Conservation (phyloP, 2,888 invertebrate genomes). For the Parnassius smintheus region DNA sequence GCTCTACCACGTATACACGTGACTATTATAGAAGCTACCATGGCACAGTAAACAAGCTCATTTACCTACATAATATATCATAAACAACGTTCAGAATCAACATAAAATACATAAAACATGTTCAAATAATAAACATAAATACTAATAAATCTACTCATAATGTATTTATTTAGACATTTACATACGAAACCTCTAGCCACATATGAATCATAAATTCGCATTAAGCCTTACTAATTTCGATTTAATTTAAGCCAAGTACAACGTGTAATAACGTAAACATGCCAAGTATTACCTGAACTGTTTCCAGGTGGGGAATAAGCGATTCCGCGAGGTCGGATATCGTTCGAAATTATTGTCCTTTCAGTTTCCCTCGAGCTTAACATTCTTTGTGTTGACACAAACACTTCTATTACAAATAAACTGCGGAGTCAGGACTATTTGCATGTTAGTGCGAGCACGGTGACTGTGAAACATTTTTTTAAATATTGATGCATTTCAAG, state of each 20-base stretch:
- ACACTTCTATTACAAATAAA: slow-evolving; percentile 37
- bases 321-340: slow-evolving; percentile 10
- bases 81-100: neutral
- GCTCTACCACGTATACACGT: no score
- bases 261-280: slow-evolving; percentile 5
- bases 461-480: slow-evolving; percentile 21
- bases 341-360: slow-evolving; percentile 19
- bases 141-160: neutral
- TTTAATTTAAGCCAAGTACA: slow-evolving; percentile 8
- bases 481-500: neutral
- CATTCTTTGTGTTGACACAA: slow-evolving; percentile 28
- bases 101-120: no score
- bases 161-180: neutral
- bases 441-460: slow-evolving; percentile 31
- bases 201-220: slow-evolving; percentile 13
- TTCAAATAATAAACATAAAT: no score
- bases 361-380: slow-evolving; percentile 7
- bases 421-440: slow-evolving; percentile 33
- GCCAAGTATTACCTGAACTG: neutral
- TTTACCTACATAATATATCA: neutral
- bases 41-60: no score
- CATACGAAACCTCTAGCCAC: slow-evolving; percentile 2
- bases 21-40: no score
- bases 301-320: slow-evolving; percentile 10
- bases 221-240: slow-evolving; percentile 7